phyloP scores from a whole-genome alignment of 2,113 vertebrate species.

The Odobenus rosmarus region DNA sequence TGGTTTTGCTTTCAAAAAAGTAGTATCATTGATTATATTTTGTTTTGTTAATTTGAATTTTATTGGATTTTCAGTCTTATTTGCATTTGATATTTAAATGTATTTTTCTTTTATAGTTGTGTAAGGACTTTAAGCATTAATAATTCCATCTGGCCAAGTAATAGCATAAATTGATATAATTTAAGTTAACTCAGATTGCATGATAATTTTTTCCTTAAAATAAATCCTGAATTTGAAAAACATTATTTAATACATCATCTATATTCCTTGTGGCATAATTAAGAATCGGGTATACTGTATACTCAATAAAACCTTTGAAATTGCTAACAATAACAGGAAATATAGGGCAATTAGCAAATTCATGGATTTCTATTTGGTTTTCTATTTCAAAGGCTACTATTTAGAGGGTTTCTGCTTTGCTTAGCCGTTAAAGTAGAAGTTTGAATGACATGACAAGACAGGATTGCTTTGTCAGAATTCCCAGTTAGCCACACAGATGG shows the following conservation, averaged over 20 bases:
- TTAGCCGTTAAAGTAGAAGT: not conserved
- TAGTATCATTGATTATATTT: not conserved
- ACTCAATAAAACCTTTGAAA: not conserved
- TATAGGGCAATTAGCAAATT: not conserved
- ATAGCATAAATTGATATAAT: not conserved
- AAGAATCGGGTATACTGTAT: not conserved
- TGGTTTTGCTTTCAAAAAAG: not conserved
- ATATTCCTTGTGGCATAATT: conserved; percentile 20
- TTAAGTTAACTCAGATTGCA: not conserved
- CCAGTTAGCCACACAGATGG: not conserved
- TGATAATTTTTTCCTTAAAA: not conserved
- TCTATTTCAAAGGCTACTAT: not conserved
- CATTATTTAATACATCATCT: not conserved
- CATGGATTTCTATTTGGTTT: not conserved
- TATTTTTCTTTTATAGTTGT: not conserved
- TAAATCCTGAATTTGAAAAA: not conserved
- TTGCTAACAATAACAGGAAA: not conserved
- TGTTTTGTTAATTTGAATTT: conserved; percentile 31
- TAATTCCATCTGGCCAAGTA: not conserved
- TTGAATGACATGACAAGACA: not conserved
- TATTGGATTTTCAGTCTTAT: conserved; percentile 24
- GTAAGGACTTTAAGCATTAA: not conserved
- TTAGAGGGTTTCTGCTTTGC: not conserved
- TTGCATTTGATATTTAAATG: conserved; percentile 36
- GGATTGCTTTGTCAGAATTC: not conserved